Conservation (phyloP, 2,113 vertebrate genomes). For the Syngnathus floridae region DNA sequence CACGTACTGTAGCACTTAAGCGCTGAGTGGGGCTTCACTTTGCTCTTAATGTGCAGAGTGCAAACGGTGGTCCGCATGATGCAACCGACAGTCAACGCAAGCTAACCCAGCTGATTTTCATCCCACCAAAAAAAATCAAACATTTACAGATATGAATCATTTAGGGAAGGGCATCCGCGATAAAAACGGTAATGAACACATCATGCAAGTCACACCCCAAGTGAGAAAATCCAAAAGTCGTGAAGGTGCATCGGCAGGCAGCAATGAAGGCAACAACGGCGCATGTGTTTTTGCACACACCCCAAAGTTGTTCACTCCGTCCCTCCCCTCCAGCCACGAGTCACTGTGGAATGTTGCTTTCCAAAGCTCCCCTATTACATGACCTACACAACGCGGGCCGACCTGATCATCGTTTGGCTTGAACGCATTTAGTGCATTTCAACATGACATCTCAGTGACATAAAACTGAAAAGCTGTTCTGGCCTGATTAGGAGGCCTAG, state of each 20-base stretch:
- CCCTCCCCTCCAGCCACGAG: neutral
- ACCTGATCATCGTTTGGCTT: neutral
- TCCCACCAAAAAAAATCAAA: neutral
- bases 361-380: neutral
- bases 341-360: neutral
- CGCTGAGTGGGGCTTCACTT: constrained; percentile 26
- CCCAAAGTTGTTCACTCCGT: neutral
- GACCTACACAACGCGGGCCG: neutral
- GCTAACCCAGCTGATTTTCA: neutral
- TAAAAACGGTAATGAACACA: neutral
- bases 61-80: constrained; percentile 11
- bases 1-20: constrained; percentile 30
- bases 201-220: neutral
- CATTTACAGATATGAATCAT: no score
- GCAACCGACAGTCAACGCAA: neutral
- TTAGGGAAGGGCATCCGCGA: neutral
- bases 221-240: neutral
- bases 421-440: neutral
- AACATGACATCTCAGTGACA: neutral
- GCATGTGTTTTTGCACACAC: neutral
- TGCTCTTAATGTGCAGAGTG: constrained; percentile 20
- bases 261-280: neutral
- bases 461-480: constrained; percentile 20
- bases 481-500: constrained; percentile 70
- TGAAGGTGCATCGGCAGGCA: neutral